Evolutionary conservation across 1,140 invertebrate genomes (phyloP).

Genomic region (Carposina sasakii): DNA sequence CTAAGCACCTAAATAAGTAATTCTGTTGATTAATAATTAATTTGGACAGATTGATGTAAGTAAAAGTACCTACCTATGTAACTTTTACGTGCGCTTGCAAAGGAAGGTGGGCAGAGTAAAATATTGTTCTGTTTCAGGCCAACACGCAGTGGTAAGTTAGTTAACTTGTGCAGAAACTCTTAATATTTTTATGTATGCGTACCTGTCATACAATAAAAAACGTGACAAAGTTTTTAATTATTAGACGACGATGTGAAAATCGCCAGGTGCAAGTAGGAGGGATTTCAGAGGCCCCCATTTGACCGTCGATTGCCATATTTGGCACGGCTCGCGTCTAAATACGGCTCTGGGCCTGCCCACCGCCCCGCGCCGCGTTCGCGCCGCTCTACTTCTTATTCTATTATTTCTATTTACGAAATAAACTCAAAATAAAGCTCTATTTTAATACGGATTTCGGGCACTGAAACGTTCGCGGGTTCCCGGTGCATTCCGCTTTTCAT

Average conservation of each 20-base stretch:
- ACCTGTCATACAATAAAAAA: constrained; percentile 41
- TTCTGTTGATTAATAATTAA: too few species aligned
- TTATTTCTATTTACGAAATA: constrained; percentile 72
- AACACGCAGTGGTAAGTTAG: too few species aligned
- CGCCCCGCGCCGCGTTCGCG: constrained; percentile 53
- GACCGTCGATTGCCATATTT: constrained; percentile 81
- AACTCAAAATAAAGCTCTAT: constrained; percentile 71
- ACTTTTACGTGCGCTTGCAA: too few species aligned
- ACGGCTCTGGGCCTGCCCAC: constrained; percentile 80
- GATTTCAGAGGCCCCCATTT: constrained; percentile 82
- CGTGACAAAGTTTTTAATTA: constrained; percentile 70
- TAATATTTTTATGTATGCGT: background rate
- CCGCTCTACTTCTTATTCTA: constrained; percentile 70
- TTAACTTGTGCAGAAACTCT: too few species aligned
- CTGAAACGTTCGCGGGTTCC: constrained; percentile 62
- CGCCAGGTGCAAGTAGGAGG: constrained; percentile 73
- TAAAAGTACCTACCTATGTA: too few species aligned
- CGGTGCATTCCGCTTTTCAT: constrained; percentile 46
- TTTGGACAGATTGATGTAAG: too few species aligned
- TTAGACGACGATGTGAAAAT: constrained; percentile 72
- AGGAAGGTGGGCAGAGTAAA: too few species aligned
- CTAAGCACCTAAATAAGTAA: too few species aligned
- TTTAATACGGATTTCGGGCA: constrained; percentile 68
- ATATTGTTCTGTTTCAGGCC: too few species aligned
- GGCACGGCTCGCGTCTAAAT: constrained; percentile 82